These are phyloP conservation scores for Lithobates sylvaticus DNA, from an alignment of 2,797 vertebrate genomes.

Conservation along the genomic window DNA sequence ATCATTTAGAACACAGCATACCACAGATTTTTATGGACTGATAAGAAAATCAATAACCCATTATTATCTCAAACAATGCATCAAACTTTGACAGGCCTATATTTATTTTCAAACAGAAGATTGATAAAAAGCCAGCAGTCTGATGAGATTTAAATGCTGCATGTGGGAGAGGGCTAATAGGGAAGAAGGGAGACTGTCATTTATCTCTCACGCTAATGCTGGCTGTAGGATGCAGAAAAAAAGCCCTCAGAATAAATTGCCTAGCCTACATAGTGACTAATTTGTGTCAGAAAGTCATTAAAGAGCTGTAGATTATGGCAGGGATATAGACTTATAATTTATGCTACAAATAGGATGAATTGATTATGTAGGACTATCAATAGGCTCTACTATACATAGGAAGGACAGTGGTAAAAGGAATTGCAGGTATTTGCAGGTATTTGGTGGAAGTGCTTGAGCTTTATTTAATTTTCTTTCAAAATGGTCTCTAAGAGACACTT, in stretches of 20 bases:
- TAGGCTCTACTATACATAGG: neutral
- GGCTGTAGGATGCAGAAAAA: slow-evolving; percentile 49
- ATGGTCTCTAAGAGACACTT: neutral
- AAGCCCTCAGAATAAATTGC: slow-evolving; percentile 40
- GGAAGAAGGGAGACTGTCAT: slow-evolving; percentile 48
- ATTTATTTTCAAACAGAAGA: slow-evolving; percentile 60
- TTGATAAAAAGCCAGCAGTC: slow-evolving; percentile 55
- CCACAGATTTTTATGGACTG: slow-evolving; percentile 58
- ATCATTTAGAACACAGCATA: slow-evolving; percentile 42
- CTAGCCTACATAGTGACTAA: slow-evolving; percentile 46
- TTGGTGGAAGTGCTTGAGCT: neutral
- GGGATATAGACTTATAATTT: slow-evolving; percentile 25
- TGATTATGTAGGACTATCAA: slow-evolving; percentile 19
- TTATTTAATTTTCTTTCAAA: slow-evolving; percentile 7
- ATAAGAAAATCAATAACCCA: slow-evolving; percentile 66
- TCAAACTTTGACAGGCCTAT: slow-evolving; percentile 32
- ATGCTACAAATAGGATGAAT: slow-evolving; percentile 17
- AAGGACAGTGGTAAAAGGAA: neutral
- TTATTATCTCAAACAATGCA: slow-evolving; percentile 57
- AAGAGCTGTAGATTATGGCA: slow-evolving; percentile 43
- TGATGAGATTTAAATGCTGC: slow-evolving; percentile 60
- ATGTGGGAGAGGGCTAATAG: slow-evolving; percentile 61
- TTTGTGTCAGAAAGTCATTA: slow-evolving; percentile 58
- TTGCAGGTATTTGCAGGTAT: neutral
- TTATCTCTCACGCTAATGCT: slow-evolving; percentile 54